Evolutionary conservation across 2,113 vertebrate genomes (phyloP).

Genomic region (Varanus salvator): DNA sequence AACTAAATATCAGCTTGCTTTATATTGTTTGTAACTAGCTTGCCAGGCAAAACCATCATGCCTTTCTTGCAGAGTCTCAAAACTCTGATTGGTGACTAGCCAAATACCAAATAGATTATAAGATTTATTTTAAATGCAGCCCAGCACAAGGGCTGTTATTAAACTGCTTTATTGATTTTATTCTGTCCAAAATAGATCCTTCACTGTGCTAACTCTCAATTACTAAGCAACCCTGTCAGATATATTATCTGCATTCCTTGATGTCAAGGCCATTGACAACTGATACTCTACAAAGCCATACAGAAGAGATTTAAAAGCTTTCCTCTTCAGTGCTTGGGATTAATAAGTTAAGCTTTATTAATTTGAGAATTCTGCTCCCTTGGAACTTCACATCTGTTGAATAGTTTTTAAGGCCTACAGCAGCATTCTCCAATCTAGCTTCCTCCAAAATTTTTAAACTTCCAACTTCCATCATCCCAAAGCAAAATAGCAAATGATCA

Average conservation of each 20-base stretch:
- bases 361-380: neutral
- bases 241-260: conserved; percentile 40
- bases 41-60: conserved; percentile 11
- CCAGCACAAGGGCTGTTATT: conserved; percentile 28
- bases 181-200: neutral
- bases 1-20: conserved; percentile 16
- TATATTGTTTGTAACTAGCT: conserved; percentile 40
- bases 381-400: neutral
- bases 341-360: conserved; percentile 10
- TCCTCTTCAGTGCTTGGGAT: neutral
- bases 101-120: conserved; percentile 57
- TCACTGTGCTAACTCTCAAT: conserved; percentile 37
- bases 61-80: conserved; percentile 29
- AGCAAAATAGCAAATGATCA: too few relatives aligned
- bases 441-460: too few relatives aligned
- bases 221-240: conserved; percentile 34
- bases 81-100: conserved; percentile 52
- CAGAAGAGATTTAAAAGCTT: conserved; percentile 8
- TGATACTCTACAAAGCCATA: neutral
- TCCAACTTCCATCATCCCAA: too few relatives aligned
- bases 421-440: too few relatives aligned
- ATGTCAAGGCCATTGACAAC: conserved; percentile 1
- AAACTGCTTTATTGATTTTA: conserved; percentile 43
- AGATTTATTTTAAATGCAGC: conserved; percentile 50
- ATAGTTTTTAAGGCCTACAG: neutral